phyloP scores from a whole-genome alignment of 2,113 vertebrate genomes.

The Carassius carassius region DNA sequence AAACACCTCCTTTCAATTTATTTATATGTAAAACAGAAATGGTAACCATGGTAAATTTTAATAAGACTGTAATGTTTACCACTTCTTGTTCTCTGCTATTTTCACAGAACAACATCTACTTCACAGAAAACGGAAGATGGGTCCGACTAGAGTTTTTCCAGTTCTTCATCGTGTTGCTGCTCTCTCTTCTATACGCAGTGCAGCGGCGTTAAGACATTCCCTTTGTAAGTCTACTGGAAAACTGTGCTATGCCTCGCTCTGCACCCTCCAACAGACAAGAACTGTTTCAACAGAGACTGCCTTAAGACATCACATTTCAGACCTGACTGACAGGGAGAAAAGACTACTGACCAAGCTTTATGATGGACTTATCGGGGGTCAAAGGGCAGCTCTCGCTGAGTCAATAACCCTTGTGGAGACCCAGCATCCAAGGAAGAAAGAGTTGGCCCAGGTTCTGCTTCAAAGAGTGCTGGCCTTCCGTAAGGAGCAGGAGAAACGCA shows the following conservation, averaged over 20 bases:
- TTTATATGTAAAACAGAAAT: neutral
- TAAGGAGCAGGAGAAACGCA: conserved; percentile 81
- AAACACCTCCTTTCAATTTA: neutral
- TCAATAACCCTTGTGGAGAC: conserved; percentile 95
- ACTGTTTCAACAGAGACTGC: conserved; percentile 65
- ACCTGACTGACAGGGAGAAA: conserved; percentile 80
- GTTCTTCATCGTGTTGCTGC: conserved; percentile 52
- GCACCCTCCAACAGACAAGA: conserved; percentile 49
- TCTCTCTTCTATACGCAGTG: conserved; percentile 7
- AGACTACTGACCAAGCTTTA: conserved; percentile 83
- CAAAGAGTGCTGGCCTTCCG: conserved; percentile 87
- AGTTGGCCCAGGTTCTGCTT: conserved; percentile 90
- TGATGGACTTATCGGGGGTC: conserved; percentile 82
- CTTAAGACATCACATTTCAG: conserved; percentile 64
- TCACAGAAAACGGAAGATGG: conserved; percentile 53
- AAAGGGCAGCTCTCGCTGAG: conserved; percentile 89
- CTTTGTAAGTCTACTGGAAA: conserved; percentile 31
- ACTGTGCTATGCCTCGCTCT: conserved; percentile 18
- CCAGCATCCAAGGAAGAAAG: conserved; percentile 87
- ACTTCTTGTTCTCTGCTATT: neutral
- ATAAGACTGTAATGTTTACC: neutral
- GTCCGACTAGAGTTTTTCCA: conserved; percentile 23
- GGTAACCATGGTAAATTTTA: neutral
- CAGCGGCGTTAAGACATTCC: neutral
- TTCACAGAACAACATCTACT: neutral